phyloP scores from a whole-genome alignment of 2,888 invertebrate species.

The Metalampra italica region DNA sequence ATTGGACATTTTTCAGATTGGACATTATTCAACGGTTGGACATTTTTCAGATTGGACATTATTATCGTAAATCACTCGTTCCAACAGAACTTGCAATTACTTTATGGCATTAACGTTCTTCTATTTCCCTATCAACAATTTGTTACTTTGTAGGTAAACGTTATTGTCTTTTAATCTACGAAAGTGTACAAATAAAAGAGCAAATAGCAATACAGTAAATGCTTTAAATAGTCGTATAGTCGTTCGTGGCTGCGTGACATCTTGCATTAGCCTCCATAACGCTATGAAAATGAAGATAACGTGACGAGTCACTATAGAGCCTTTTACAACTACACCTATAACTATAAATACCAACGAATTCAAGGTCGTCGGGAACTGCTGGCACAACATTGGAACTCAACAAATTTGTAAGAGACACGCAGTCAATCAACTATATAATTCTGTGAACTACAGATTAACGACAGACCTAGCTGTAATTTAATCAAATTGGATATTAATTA shows the following conservation, averaged over 20 bases:
- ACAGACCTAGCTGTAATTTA: neutral
- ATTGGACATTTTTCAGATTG: too few relatives aligned
- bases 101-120: too few relatives aligned
- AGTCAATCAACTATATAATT: constrained; percentile 20
- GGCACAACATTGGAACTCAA: constrained; percentile 5
- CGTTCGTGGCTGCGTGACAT: constrained; percentile 47
- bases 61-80: too few relatives aligned
- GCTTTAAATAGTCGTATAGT: neutral
- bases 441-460: constrained; percentile 9
- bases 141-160: too few relatives aligned
- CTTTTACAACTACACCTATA: neutral
- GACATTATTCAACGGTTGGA: too few relatives aligned
- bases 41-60: too few relatives aligned
- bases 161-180: too few relatives aligned
- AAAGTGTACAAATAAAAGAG: too few relatives aligned
- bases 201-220: too few relatives aligned
- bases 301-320: constrained; percentile 40
- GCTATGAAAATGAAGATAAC: constrained; percentile 41
- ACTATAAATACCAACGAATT: constrained; percentile 1
- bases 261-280: constrained; percentile 27
- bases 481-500: too few relatives aligned
- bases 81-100: too few relatives aligned
- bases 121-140: too few relatives aligned
- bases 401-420: constrained; percentile 16
- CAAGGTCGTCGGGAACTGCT: constrained; percentile 23